Evolutionary conservation across 2,113 vertebrate genomes (phyloP).

Genomic region (Nanorana parkeri): DNA sequence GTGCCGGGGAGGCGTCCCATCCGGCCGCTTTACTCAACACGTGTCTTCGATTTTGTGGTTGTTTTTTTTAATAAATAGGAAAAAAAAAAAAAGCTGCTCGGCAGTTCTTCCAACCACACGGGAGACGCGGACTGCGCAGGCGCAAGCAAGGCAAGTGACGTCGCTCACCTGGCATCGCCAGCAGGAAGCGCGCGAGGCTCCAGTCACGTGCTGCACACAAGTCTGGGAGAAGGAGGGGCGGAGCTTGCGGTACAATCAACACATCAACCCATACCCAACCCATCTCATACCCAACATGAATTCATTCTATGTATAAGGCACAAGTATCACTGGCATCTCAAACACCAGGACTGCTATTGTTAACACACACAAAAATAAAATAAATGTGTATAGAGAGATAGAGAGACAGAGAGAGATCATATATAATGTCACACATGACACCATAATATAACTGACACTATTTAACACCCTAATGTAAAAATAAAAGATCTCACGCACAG

Average conservation of each 20-base stretch:
- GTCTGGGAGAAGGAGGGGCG: background rate
- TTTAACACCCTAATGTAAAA: too few relatives aligned
- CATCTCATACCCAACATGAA: too few relatives aligned
- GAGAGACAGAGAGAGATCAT: too few relatives aligned
- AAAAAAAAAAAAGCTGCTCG: background rate
- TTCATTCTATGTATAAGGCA: too few relatives aligned
- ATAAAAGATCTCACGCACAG: too few relatives aligned
- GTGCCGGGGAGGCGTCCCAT: background rate
- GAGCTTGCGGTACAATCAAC: background rate
- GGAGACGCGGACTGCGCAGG: background rate
- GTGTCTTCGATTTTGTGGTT: background rate
- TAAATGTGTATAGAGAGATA: too few relatives aligned
- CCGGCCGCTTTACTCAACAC: background rate
- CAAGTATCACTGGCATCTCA: too few relatives aligned
- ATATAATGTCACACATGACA: too few relatives aligned
- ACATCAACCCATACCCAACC: too few relatives aligned
- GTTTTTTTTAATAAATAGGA: background rate
- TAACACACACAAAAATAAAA: too few relatives aligned
- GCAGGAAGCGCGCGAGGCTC: conserved; percentile 20
- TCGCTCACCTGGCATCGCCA: conserved; percentile 3
- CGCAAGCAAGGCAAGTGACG: background rate
- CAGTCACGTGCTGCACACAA: conserved; percentile 13
- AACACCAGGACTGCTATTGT: too few relatives aligned
- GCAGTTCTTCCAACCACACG: background rate
- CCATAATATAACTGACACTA: too few relatives aligned